Conservation (phyloP, 2,113 vertebrate species). For the Peromyscus californicus region DNA sequence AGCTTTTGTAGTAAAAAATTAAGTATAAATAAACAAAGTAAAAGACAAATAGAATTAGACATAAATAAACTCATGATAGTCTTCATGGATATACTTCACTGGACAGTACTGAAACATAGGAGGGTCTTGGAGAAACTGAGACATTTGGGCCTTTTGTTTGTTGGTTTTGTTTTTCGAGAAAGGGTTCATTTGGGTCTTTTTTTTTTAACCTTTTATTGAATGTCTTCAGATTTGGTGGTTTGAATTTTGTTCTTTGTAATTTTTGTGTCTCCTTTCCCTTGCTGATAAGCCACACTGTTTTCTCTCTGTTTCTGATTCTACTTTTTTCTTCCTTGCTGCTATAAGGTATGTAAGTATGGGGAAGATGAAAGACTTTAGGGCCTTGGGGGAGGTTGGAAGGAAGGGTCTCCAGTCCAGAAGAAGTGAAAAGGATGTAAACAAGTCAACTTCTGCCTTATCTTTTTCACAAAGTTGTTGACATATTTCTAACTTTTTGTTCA, state of each 20-base stretch:
- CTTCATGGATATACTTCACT: neutral
- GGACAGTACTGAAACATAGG: neutral
- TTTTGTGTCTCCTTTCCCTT: neutral
- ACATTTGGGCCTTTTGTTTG: neutral
- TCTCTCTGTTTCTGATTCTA: neutral
- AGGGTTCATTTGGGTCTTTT: neutral
- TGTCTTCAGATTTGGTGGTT: neutral
- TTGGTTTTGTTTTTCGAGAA: neutral
- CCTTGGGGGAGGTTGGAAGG: neutral
- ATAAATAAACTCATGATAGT: neutral
- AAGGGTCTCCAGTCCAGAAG: neutral
- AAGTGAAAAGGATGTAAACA: neutral
- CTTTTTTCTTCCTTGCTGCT: neutral
- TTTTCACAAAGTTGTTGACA: neutral
- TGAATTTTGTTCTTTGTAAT: constrained; percentile 18
- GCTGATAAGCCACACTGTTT: neutral
- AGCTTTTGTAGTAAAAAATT: neutral
- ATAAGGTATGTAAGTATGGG: neutral
- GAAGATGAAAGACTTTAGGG: neutral
- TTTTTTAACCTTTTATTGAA: neutral
- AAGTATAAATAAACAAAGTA: neutral
- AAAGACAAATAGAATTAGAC: neutral
- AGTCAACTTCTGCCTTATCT: neutral
- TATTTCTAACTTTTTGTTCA: constrained; percentile 20
- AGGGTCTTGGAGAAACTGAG: neutral